Evolutionary conservation across 2,888 invertebrate genomes (phyloP), one percentile per base, ranked within the genome.

Genomic region (Meta bourneti): DNA sequence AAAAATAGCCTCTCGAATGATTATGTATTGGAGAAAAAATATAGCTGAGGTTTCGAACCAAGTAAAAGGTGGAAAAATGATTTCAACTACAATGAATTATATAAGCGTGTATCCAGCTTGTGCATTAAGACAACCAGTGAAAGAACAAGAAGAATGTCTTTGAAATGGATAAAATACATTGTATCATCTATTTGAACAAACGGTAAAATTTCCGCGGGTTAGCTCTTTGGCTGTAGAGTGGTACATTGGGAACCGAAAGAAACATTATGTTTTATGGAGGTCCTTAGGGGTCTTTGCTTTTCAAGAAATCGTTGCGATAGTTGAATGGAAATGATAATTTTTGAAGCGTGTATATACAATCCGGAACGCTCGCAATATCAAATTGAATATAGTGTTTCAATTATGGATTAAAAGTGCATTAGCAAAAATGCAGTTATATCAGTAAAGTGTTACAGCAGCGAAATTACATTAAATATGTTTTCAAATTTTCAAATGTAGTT

Each of bases 201-300:
- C 61, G 61, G 61, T 61, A 61, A 61, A 61, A 4, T 79, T 20
- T 79, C 79, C 52, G 34, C 79, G 54, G 54, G 79, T 79, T 79
- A 79, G 54, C 52, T 54, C 52, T 52, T 54, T 79, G 79, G 20
- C 61, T 20, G 7, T 79, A 13, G 54, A 54, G 54, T 34, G 54
- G 61, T 54, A 61, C 54, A 54, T 79, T 20, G 61, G 79, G 61
- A 61, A 16, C 8, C 20, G 20, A 79, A 79, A 20, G 34, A 34
- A 34, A 79, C 79, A 79, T 61, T 61, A 34, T 13, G 54, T 79
- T 79, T 79, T 79, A 79, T 79, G 52, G 79, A 79, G 79, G 54
- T 79, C 61, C 61, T 79, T 11, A 54, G 61, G 61, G 79, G 61
- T 1, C n/a, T 61, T 6, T 61, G 61, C 13, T 6, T 61, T 61